Evolutionary conservation across 1,140 invertebrate species (phyloP), one percentile per base, ranked within the genome.

Genomic region (Pseudomyrmex dendroicus): DNA sequence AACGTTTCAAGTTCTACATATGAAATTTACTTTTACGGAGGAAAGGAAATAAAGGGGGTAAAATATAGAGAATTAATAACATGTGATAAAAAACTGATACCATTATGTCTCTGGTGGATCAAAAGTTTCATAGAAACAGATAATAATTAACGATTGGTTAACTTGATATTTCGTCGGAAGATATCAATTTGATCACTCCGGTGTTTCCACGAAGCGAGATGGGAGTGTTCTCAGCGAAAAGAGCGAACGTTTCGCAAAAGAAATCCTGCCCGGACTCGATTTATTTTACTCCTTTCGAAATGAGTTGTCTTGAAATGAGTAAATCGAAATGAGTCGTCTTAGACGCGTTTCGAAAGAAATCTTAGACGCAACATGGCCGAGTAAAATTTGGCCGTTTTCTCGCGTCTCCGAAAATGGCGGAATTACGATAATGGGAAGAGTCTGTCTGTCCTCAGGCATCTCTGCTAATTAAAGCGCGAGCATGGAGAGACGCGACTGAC

Each of bases 381-480:
- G 59, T 22, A 50, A 56, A 70, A 74, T 20, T 74, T 74, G 54
- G 62, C 76, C 83, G 83, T 89, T 89, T 86, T 84, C 62, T 61
- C 83, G 22, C n/a, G 73, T 59, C 82, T 56, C 64, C 62, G 78
- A 77, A 72, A 66, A 56, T n/a, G 20, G 25, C 61, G 25, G 59
- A 87, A 68, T 83, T 83, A 78, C 83, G 86, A 74, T 74, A 85
- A 63, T 50, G 73, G 62, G 35, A 66, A 52, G 56, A 72, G 77
- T 67, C 22, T 17, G 61, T 57, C 57, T 68, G 35, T 82, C 73
- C 83, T 82, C 74, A 56, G 73, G 73, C 70, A 68, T 82, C 84
- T 82, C 54, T 78, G 85, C 88, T 90, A 90, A 90, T 90, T 90
- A 90, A 89, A 90, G 86, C 63, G 72, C 56, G 70, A 52, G 73